These are phyloP conservation scores for Helleia helle DNA, from an alignment of 2,888 invertebrate species.

Conservation along the genomic window DNA sequence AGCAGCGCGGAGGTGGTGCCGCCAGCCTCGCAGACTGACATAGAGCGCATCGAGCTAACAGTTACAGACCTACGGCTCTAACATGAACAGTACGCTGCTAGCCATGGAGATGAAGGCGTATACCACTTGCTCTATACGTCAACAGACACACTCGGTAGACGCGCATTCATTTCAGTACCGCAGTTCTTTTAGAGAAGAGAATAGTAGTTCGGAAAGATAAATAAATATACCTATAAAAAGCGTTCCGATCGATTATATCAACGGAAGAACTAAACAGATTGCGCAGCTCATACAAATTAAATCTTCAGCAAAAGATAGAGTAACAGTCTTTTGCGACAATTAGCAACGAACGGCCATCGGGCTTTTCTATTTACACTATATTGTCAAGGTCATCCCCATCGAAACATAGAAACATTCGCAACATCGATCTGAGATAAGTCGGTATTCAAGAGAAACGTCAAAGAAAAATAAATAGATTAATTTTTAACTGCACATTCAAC, in stretches of 20 bases:
- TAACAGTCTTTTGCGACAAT: constrained; percentile 71
- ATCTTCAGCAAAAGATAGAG: constrained; percentile 72
- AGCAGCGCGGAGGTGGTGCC: constrained; percentile 34
- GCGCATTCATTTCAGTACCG: constrained; percentile 70
- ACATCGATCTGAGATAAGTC: constrained; percentile 72
- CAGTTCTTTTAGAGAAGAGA: constrained; percentile 64
- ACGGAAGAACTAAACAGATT: constrained; percentile 72
- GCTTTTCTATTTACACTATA: constrained; percentile 71
- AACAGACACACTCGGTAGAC: constrained; percentile 62
- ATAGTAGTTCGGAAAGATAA: constrained; percentile 66
- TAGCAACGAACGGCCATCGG: constrained; percentile 74
- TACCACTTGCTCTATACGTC: constrained; percentile 64
- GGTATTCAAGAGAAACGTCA: constrained; percentile 73
- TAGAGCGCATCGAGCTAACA: constrained; percentile 64
- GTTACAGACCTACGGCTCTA: constrained; percentile 60
- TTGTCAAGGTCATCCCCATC: constrained; percentile 67
- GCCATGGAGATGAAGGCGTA: constrained; percentile 69
- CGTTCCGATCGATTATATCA: constrained; percentile 60
- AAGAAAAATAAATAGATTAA: constrained; percentile 71
- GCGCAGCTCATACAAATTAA: constrained; percentile 74
- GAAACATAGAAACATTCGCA: constrained; percentile 74
- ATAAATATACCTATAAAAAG: constrained; percentile 73
- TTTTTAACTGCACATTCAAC: constrained; percentile 71
- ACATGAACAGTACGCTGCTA: constrained; percentile 67
- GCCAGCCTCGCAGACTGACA: constrained; percentile 53